These are phyloP conservation scores for Drosophila testacea DNA, from an alignment of 2,888 invertebrate species.

Conservation along the genomic window DNA sequence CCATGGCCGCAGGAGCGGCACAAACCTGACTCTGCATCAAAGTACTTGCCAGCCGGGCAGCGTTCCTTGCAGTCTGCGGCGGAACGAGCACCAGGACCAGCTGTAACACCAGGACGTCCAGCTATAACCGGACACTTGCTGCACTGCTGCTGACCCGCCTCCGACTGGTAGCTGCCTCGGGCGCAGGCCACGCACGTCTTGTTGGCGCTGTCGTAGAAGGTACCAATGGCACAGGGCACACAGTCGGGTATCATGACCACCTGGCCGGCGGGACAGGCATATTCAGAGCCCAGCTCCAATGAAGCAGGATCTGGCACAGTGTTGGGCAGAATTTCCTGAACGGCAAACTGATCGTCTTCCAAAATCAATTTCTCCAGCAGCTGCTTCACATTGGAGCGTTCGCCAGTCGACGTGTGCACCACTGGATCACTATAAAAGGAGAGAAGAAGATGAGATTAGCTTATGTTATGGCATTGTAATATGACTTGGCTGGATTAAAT, in stretches of 20 bases:
- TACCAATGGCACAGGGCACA: slow-evolving; percentile 96
- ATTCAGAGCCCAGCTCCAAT: slow-evolving; percentile 93
- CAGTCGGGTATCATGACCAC: slow-evolving; percentile 97
- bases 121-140: slow-evolving; percentile 95
- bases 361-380: slow-evolving; percentile 95
- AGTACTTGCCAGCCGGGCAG: slow-evolving; percentile 97
- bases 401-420: slow-evolving; percentile 93
- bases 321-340: slow-evolving; percentile 96
- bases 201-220: slow-evolving; percentile 91
- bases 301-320: slow-evolving; percentile 97
- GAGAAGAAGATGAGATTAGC: neutral
- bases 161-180: slow-evolving; percentile 96
- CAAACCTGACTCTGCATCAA: slow-evolving; percentile 94
- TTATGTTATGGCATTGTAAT: neutral
- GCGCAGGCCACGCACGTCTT: slow-evolving; percentile 94
- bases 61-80: slow-evolving; percentile 96
- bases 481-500: neutral
- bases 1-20: slow-evolving; percentile 97
- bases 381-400: slow-evolving; percentile 92
- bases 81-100: slow-evolving; percentile 93
- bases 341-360: slow-evolving; percentile 97
- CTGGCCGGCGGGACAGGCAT: slow-evolving; percentile 96
- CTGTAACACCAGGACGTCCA: slow-evolving; percentile 95
- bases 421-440: slow-evolving; percentile 91
- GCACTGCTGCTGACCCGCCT: slow-evolving; percentile 95